phyloP scores from a whole-genome alignment of 2,797 vertebrate species.

The Siniperca obscura region DNA sequence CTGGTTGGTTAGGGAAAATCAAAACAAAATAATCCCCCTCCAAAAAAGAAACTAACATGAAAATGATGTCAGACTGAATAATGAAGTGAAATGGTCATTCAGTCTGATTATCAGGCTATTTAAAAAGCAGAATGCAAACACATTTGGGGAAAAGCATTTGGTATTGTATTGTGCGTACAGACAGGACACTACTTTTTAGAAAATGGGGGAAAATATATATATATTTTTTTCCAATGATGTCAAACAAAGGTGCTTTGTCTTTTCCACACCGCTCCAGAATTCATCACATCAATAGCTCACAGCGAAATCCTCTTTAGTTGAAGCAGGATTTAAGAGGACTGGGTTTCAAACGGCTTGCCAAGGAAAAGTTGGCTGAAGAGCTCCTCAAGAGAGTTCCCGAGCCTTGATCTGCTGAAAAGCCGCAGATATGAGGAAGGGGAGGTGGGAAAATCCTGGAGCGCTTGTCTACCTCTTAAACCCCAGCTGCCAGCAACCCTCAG shows the following conservation, averaged over 20 bases:
- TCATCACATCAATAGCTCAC: slow-evolving; percentile 71
- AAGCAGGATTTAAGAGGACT: slow-evolving; percentile 67
- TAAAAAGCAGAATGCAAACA: slow-evolving; percentile 2
- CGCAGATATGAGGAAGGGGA: slow-evolving; percentile 56
- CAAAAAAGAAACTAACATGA: background rate
- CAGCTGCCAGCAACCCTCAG: slow-evolving; percentile 58
- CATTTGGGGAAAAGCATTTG: background rate
- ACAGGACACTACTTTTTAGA: slow-evolving; percentile 3
- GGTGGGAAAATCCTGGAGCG: slow-evolving; percentile 62
- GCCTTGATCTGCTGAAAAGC: slow-evolving; percentile 78
- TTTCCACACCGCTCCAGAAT: slow-evolving; percentile 47
- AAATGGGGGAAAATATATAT: background rate
- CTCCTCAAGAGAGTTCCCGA: slow-evolving; percentile 72
- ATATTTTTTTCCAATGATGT: background rate
- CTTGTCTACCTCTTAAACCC: slow-evolving; percentile 57
- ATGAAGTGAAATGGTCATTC: background rate
- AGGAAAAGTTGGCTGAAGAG: slow-evolving; percentile 69
- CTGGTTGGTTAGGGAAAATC: background rate
- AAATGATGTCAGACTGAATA: background rate
- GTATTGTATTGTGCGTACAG: background rate
- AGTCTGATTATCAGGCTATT: background rate
- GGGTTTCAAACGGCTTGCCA: slow-evolving; percentile 66
- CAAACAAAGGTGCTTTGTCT: slow-evolving; percentile 62
- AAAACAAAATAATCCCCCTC: background rate
- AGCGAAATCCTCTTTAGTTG: slow-evolving; percentile 62